Evolutionary conservation across 2,113 vertebrate genomes (phyloP), one percentile per base, ranked within the genome.

Genomic region (Podarcis muralis): DNA sequence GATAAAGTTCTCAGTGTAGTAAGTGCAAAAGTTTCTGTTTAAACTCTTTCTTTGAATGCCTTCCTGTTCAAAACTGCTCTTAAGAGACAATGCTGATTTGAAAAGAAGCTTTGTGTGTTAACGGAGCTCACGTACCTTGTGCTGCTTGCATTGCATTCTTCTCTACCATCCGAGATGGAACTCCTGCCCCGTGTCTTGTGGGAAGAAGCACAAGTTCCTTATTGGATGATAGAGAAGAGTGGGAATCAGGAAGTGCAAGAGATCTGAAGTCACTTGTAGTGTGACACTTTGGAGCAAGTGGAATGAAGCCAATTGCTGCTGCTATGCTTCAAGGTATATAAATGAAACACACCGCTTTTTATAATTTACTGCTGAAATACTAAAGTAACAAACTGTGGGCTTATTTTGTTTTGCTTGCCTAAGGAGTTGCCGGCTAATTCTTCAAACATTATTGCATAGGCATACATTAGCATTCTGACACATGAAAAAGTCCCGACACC

Each of bases 1-100:
- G 98, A 99, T 93, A 98, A 98, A 97, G 99, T 99, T 96, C 96
- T 99, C 90, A 97, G 96, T 95, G 98, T 99, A 86, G 99, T 99
- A 97, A 98, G 99, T 98, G 95, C 89, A 30, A 81, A 87, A 4
- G 0, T 95, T 95, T 91, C 81, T 82, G 27, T 87, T 90, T 57
- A 62, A 91, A 90, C 71, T 91, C 32, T 27, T 81, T 89, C 20
- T 85, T 37, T 81, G 4, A 35, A 3, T 53, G 89, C 27, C 66
- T 16, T 1, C 86, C 90, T 79, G 79, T 35, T 68, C 59, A 13
- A 35, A 25, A 48, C 57, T 20, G 48, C n/a, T 57, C 9, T 78
- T 80, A 0, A 0, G 0, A 86, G 35, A 1, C 3, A 16, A 84
- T 87, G 40, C 83, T 1, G 1, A 1, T 23, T 65, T 62, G 59